Evolutionary conservation across 2,797 vertebrate genomes (phyloP), one percentile per base, ranked within the genome.

Genomic region (Oceanodroma leucorhoa): DNA sequence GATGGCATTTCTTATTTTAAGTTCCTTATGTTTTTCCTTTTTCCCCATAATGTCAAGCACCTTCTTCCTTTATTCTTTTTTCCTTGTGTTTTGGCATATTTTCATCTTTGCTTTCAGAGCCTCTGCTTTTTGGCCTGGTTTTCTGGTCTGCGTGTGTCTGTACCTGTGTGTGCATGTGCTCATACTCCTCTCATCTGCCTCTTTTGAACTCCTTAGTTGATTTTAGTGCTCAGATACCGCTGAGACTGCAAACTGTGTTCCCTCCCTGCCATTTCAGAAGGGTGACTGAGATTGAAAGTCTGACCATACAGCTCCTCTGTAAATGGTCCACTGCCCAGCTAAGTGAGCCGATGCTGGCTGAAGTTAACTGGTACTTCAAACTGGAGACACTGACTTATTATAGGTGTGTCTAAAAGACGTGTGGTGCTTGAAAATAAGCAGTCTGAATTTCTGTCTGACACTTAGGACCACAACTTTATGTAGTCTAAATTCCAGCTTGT

Each of bases 131-230:
- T 76, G 34, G n/a, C 14, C 23, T 80, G 40, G 0, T 80, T 61
- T 81, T 80, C 18, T 79, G 46, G 15, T 45, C 22, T 2, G 1
- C 1, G 0, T 6, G 0, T 76, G 27, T 40, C 27, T 76, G 4
- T 53, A 19, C 27, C 19, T 54, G 2, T 61, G 9, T 60, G 12
- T 45, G 14, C 29, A 13, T 19, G 12, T 65, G 18, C 54, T 53
- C 38, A 13, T n/a, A 6, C 10, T 78, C 10, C 16, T 64, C 50
- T 67, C 61, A 15, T 18, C 29, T 79, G 10, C 43, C 43, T 12
- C 41, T 75, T 41, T 61, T 43, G 34, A 41, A 10, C 11, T 54
- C 15, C 22, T 23, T 16, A 30, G 9, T 4, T 66, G 51, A 24
- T 70, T 58, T 69, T 20, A 54, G n/a, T 51, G 67, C 67, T 71